Evolutionary conservation across 2,113 vertebrate species (phyloP).

Genomic region (Steatornis caripensis): DNA sequence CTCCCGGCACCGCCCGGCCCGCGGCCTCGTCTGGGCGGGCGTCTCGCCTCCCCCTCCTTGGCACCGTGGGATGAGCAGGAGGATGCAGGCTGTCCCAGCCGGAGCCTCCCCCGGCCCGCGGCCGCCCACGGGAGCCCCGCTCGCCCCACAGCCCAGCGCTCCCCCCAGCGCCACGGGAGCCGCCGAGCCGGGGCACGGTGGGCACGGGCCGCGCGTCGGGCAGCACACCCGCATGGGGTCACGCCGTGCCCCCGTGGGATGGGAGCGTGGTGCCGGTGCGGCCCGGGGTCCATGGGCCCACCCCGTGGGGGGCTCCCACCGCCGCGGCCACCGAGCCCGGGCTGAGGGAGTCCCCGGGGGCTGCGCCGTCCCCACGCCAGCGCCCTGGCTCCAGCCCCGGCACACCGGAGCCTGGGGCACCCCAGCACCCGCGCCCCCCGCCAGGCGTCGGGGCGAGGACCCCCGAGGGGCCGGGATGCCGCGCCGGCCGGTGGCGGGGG

Average conservation of each 20-base stretch:
- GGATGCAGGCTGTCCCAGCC: background rate
- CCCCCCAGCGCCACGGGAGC: accelerated
- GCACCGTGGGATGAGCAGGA: background rate
- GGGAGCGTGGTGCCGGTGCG: background rate
- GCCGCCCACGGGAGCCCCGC: background rate
- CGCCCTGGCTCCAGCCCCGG: no score
- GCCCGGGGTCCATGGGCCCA: background rate
- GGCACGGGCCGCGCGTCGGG: no score
- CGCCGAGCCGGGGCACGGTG: background rate
- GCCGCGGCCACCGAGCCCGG: background rate
- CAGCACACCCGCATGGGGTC: background rate
- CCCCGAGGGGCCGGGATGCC: no score
- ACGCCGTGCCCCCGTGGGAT: no score
- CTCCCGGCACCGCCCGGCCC: background rate
- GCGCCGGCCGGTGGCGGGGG: no score
- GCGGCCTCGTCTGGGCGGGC: background rate
- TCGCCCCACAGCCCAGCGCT: background rate
- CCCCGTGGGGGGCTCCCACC: background rate
- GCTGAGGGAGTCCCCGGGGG: background rate
- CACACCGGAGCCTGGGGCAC: no score
- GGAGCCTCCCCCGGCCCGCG: background rate
- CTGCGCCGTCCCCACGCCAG: no score
- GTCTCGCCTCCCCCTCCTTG: background rate
- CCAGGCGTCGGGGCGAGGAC: no score
- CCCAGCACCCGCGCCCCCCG: no score